A percentile compares a stretch with the other conserved stretches of the same genome.
Evolutionary conservation across 2,797 vertebrate species (phyloP).

Genomic region (Lepus townsendii): DNA sequence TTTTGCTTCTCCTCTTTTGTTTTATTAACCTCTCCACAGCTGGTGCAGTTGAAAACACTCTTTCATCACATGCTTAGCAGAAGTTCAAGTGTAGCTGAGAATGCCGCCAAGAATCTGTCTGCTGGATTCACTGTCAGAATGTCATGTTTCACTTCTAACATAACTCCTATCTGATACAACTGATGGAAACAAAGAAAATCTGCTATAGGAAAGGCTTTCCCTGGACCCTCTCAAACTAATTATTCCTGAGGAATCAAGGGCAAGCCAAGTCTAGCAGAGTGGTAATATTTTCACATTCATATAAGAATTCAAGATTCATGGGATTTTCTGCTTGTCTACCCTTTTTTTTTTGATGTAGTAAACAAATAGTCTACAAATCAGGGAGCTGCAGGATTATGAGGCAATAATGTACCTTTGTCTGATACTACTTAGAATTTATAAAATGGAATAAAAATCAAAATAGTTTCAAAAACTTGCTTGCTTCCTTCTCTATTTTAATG

Average conservation of each 20-base stretch:
- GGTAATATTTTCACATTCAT: slow-evolving; percentile 57
- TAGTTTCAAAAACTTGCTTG: not conserved
- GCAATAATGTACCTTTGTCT: not conserved
- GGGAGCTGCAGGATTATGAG: not conserved
- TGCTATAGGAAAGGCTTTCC: slow-evolving; percentile 64
- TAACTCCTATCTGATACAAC: slow-evolving; percentile 80
- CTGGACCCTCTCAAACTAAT: slow-evolving; percentile 56
- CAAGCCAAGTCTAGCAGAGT: slow-evolving; percentile 40
- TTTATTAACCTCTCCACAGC: slow-evolving; percentile 85
- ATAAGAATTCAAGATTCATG: slow-evolving; percentile 43
- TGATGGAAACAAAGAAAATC: slow-evolving; percentile 75
- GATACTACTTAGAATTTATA: slow-evolving; percentile 15
- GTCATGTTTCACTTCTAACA: slow-evolving; percentile 81
- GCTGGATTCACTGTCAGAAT: slow-evolving; percentile 79
- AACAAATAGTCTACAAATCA: not conserved
- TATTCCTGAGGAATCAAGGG: slow-evolving; percentile 51
- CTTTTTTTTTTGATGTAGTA: slow-evolving; percentile 5
- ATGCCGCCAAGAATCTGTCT: slow-evolving; percentile 85
- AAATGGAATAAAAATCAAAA: not conserved
- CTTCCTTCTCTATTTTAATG: slow-evolving; percentile 40
- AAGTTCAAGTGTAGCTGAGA: slow-evolving; percentile 83
- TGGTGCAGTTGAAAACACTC: slow-evolving; percentile 87
- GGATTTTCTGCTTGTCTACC: slow-evolving; percentile 33
- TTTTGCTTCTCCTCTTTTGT: slow-evolving; percentile 84
- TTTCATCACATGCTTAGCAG: slow-evolving; percentile 86